Evolutionary conservation across 2,797 vertebrate species (phyloP).

Genomic region (Epinephelus malabaricus): DNA sequence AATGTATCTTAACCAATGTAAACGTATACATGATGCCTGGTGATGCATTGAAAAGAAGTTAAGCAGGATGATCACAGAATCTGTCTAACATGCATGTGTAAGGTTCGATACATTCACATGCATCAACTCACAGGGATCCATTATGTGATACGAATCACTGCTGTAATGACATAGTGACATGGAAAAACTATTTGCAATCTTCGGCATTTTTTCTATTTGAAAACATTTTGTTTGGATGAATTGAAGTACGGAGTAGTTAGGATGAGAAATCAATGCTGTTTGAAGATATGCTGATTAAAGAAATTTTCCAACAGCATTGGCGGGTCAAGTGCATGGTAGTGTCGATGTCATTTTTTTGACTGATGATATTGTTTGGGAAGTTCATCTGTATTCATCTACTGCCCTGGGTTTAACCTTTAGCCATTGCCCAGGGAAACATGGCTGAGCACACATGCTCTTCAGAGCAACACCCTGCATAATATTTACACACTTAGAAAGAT

Average conservation of each 20-base stretch:
- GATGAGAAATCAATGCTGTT: neutral
- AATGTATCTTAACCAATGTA: too few relatives aligned
- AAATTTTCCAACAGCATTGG: neutral
- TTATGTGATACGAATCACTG: too few relatives aligned
- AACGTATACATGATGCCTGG: too few relatives aligned
- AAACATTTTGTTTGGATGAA: neutral
- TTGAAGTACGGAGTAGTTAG: neutral
- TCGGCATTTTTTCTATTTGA: neutral
- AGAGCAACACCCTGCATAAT: constrained; percentile 11
- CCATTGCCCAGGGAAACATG: constrained; percentile 14
- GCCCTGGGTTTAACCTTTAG: constrained; percentile 27
- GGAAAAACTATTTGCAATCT: too few relatives aligned
- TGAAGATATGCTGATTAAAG: too few relatives aligned
- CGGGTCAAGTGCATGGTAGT: neutral
- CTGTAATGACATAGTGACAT: too few relatives aligned
- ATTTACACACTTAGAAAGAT: constrained; percentile 19
- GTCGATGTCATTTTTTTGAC: neutral
- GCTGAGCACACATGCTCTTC: constrained; percentile 27
- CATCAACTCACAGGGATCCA: too few relatives aligned
- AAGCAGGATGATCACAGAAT: too few relatives aligned
- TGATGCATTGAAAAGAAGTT: too few relatives aligned
- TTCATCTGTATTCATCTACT: constrained; percentile 28
- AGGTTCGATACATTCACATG: too few relatives aligned
- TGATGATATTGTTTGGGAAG: neutral
- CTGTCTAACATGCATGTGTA: too few relatives aligned